These are phyloP conservation scores for Erebia palarica DNA, from an alignment of 2,888 invertebrate genomes.

Conservation along the genomic window DNA sequence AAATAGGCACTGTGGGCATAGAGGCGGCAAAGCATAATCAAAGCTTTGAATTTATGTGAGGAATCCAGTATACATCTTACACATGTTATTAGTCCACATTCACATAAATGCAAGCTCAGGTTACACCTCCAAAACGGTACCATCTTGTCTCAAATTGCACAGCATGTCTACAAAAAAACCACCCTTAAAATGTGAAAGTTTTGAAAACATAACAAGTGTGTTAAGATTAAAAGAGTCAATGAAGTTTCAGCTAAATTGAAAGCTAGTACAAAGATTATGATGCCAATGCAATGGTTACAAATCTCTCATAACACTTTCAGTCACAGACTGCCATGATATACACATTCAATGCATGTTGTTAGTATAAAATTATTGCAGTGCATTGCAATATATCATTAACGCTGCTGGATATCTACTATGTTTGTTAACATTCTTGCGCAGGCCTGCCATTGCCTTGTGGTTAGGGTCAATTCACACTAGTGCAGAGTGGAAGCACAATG, in stretches of 20 bases:
- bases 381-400: not conserved
- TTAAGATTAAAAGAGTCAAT: slow-evolving; percentile 19
- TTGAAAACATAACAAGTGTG: slow-evolving; percentile 39
- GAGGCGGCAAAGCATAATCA: too few species aligned
- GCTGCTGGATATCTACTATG: not conserved
- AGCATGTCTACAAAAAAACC: slow-evolving; percentile 6
- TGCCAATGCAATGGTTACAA: slow-evolving; percentile 33
- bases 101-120: too few species aligned
- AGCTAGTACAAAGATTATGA: slow-evolving; percentile 36
- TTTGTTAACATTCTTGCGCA: too few species aligned
- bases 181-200: slow-evolving; percentile 14
- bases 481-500: too few species aligned
- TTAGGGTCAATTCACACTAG: too few species aligned
- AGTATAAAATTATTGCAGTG: too few species aligned
- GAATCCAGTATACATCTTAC: too few species aligned
- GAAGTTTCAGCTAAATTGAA: slow-evolving; percentile 42
- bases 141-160: slow-evolving; percentile 6
- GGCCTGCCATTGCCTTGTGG: too few species aligned
- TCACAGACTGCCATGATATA: slow-evolving; percentile 57
- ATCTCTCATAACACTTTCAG: slow-evolving; percentile 41
- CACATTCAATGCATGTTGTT: slow-evolving; percentile 20
- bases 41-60: too few species aligned
- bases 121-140: not conserved
- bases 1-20: not conserved
- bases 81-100: too few species aligned